Conservation (phyloP, 2,797 vertebrate genomes). For the Cryptoblepharus egeriae region DNA sequence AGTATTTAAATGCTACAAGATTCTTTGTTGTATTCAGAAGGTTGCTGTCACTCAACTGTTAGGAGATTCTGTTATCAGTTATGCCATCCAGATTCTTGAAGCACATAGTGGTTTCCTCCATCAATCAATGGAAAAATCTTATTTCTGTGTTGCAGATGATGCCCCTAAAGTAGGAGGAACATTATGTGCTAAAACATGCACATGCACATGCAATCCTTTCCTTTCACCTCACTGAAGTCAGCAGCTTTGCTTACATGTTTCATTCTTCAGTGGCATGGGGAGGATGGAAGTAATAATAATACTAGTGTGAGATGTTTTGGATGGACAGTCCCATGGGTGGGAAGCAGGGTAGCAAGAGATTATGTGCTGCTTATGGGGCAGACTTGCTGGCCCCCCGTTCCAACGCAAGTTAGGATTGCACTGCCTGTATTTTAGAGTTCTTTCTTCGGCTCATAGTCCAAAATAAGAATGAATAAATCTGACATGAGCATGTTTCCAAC, state of each 20-base stretch:
- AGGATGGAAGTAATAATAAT: too few species aligned
- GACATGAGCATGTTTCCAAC: background rate
- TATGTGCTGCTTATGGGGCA: too few species aligned
- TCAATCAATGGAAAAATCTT: background rate
- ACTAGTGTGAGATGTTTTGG: too few species aligned
- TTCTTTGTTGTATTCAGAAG: background rate
- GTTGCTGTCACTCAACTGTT: background rate
- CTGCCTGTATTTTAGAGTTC: background rate
- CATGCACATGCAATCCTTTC: background rate
- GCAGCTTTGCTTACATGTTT: background rate
- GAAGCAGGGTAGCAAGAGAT: too few species aligned
- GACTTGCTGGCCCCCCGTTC: too few species aligned
- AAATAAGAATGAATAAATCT: background rate
- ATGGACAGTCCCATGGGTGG: too few species aligned
- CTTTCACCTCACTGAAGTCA: background rate
- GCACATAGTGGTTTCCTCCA: background rate
- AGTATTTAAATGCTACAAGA: too few species aligned
- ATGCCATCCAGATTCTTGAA: background rate
- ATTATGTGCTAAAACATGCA: background rate
- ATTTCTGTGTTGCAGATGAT: background rate
- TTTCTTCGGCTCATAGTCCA: background rate
- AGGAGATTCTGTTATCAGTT: background rate
- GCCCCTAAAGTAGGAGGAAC: background rate
- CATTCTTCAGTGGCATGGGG: background rate
- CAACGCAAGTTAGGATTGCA: too few species aligned